Percentiles rank a stretch among this genome's conserved stretches.
Conservation (phyloP, 2,113 vertebrate species). For the Catagonus wagneri region DNA sequence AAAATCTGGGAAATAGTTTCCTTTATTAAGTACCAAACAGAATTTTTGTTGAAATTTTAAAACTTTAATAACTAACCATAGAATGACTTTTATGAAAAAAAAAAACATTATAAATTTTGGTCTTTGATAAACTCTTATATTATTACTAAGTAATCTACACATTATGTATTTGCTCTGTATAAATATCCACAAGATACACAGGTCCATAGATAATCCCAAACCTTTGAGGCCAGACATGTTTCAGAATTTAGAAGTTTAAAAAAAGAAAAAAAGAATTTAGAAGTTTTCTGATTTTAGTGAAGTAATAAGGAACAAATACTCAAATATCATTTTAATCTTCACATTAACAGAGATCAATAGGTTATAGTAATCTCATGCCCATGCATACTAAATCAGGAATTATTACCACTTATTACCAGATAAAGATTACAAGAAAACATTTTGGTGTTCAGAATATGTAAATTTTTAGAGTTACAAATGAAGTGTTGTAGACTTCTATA, state of each 20-base stretch:
- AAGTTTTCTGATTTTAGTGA: constrained; percentile 30
- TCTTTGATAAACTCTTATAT: constrained; percentile 18
- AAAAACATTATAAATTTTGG: neutral
- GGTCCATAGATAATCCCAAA: neutral
- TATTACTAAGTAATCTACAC: neutral
- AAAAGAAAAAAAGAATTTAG: too few relatives aligned
- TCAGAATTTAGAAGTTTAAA: constrained; percentile 8
- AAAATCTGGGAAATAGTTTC: neutral
- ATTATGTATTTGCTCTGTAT: neutral
- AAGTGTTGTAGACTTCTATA: neutral
- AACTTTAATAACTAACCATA: neutral
- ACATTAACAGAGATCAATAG: constrained; percentile 11
- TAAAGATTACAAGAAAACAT: neutral
- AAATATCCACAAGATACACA: neutral
- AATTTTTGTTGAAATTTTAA: constrained; percentile 15
- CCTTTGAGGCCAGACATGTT: neutral
- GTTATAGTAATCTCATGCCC: neutral
- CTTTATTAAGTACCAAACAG: neutral
- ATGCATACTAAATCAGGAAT: neutral
- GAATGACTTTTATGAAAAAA: constrained; percentile 1
- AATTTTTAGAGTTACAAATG: constrained; percentile 26
- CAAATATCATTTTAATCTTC: neutral
- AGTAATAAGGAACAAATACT: constrained; percentile 8
- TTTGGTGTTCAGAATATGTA: constrained; percentile 9
- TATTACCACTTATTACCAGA: neutral